phyloP scores from a whole-genome alignment of 2,888 invertebrate species.

The Amiota mariae region DNA sequence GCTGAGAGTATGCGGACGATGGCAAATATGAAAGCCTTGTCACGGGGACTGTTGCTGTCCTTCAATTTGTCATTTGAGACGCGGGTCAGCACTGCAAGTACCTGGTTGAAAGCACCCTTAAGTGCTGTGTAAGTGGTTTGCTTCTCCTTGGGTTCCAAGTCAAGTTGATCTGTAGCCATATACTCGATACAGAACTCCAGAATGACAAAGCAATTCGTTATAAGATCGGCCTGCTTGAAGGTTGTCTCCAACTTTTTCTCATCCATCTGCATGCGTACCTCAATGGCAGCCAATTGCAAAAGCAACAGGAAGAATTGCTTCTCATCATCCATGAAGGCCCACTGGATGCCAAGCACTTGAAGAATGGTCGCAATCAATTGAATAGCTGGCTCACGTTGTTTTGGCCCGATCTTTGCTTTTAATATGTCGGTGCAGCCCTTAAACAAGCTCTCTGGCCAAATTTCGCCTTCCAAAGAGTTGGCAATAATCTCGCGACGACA shows the following conservation, averaged over 20 bases:
- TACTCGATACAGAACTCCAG: slow-evolving; percentile 86
- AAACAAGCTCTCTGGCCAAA: slow-evolving; percentile 87
- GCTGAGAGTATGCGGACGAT: slow-evolving; percentile 88
- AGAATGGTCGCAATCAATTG: slow-evolving; percentile 87
- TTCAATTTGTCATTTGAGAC: slow-evolving; percentile 84
- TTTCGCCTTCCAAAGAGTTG: slow-evolving; percentile 80
- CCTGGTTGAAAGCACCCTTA: slow-evolving; percentile 90
- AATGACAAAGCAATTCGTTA: slow-evolving; percentile 88
- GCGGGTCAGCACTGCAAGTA: slow-evolving; percentile 82
- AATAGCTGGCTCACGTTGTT: slow-evolving; percentile 91
- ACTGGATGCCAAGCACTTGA: slow-evolving; percentile 87
- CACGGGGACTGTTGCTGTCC: slow-evolving; percentile 79
- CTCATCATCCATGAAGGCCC: slow-evolving; percentile 87
- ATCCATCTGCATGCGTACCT: slow-evolving; percentile 94
- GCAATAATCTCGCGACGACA: slow-evolving; percentile 81
- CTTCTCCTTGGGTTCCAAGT: slow-evolving; percentile 91
- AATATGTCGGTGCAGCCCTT: slow-evolving; percentile 89
- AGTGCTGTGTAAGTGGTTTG: slow-evolving; percentile 91
- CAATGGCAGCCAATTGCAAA: slow-evolving; percentile 91
- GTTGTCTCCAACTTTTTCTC: slow-evolving; percentile 88
- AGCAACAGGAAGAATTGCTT: slow-evolving; percentile 87
- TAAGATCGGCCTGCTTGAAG: slow-evolving; percentile 82
- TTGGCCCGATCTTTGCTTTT: slow-evolving; percentile 88
- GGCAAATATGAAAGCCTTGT: slow-evolving; percentile 87
- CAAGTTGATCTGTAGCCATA: slow-evolving; percentile 86